Base-by-base conservation (phyloP, 37 sponge, comb jelly and placozoan genomes). In the Aplysina aerophoba region DNA sequence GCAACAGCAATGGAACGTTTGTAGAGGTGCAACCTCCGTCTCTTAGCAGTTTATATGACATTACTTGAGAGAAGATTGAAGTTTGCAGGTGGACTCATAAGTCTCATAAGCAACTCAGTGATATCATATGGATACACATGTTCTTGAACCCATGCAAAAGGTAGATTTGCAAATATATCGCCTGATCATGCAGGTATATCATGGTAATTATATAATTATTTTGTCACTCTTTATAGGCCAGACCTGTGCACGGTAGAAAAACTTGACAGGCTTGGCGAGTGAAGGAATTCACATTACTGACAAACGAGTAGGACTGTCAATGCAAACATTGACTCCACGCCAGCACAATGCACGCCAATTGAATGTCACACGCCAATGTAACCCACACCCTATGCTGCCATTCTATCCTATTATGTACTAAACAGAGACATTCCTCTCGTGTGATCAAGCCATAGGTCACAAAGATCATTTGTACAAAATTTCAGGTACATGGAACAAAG, bases 171-270 rank as follows among this genome's bases (percentile, higher is more conserved):
- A 44, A 11, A 44, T 11, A 44, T 8, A 44, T 3, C 8, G 8
- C 8, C 6, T 44, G 6, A 11, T 8, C 50, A 44, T 44, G 8
- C 50, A 44, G 50, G 8, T 8, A 44, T 11, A 44, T 8, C 8
- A 44, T 44, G 50, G 3, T 8, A 44, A 44, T n/a, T n/a, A n/a
- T n/a, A n/a, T n/a, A n/a, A n/a, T n/a, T n/a, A 44, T 44, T 44
- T 44, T 44, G n/a, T n/a, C n/a, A n/a, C 50, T 11, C 8, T 8
- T 11, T 55, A 88, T 72, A n/a, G n/a, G n/a, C n/a, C n/a, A 83
- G 88, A 27, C 88, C 82, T 20, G 73, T 84, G 2, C 83, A 88
- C 54, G 84, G 88, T 15, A 36, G 88, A 15, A 87, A 38, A 28
- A 88, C 0, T 67, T 83, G 73, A 56, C 66, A 41, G 83, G 88